Evolutionary conservation across 2,797 vertebrate species (phyloP).

Genomic region (Danio jaintianensis): DNA sequence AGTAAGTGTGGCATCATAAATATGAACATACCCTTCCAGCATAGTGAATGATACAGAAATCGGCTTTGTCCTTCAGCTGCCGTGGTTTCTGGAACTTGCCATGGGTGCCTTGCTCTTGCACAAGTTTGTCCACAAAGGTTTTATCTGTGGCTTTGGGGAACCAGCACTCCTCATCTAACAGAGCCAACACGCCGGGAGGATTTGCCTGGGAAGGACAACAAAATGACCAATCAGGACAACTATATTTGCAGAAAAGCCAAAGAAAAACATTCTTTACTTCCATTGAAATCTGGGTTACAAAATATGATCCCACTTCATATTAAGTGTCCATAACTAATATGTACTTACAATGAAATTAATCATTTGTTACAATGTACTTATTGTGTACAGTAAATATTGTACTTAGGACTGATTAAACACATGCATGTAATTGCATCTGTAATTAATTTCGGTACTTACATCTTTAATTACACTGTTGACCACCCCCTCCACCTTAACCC

Average conservation of each 20-base stretch:
- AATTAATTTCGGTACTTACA: too few relatives aligned
- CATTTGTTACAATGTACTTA: too few relatives aligned
- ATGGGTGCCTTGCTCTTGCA: conserved; percentile 95
- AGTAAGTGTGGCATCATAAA: neutral
- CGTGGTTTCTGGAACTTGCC: conserved; percentile 97
- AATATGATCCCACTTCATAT: too few relatives aligned
- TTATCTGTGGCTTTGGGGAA: conserved; percentile 99
- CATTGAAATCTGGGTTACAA: neutral
- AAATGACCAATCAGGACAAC: neutral
- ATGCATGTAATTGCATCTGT: too few relatives aligned
- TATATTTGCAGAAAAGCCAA: neutral
- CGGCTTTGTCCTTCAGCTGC: conserved; percentile 97
- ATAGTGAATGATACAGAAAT: conserved; percentile 98
- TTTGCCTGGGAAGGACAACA: conserved; percentile 81
- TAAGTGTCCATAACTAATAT: too few relatives aligned
- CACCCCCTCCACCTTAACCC: too few relatives aligned
- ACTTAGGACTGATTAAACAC: too few relatives aligned
- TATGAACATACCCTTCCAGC: conserved; percentile 88
- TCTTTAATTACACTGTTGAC: too few relatives aligned
- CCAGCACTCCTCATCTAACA: conserved; percentile 98
- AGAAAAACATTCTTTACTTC: neutral
- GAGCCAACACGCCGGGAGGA: conserved; percentile 92
- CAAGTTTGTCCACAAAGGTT: conserved; percentile 95
- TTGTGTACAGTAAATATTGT: too few relatives aligned
- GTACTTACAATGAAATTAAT: too few relatives aligned